phyloP scores from a whole-genome alignment of 2,113 vertebrate species.

The Pseudopodoces humilis region DNA sequence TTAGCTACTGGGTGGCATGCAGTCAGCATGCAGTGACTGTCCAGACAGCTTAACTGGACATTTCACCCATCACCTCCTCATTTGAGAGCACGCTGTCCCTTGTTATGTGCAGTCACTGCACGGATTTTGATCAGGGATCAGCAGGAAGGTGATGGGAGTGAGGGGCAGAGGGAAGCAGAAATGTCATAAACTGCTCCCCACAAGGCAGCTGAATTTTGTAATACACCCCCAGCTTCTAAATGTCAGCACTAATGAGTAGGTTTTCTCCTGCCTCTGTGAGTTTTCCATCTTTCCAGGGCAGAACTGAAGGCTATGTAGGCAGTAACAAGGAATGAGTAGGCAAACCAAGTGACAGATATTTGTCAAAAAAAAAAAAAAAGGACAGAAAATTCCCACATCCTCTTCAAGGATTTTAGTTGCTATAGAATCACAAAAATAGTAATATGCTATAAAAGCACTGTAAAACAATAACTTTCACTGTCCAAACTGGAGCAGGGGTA shows the following conservation, averaged over 20 bases:
- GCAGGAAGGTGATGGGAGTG: neutral
- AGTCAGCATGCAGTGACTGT: fast-evolving
- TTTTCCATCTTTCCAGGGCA: neutral
- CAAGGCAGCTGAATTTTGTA: neutral
- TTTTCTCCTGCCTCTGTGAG: neutral
- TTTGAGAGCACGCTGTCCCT: neutral
- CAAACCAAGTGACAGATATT: constrained; percentile 52
- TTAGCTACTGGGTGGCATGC: fast-evolving
- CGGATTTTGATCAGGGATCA: neutral
- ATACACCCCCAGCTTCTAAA: constrained; percentile 39
- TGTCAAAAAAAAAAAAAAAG: neutral
- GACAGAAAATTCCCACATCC: constrained; percentile 15
- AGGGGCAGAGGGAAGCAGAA: neutral
- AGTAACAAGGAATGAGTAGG: constrained; percentile 29
- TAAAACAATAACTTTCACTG: neutral
- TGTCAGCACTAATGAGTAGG: neutral
- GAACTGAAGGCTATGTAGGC: constrained; percentile 9
- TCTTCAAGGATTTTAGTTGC: constrained; percentile 3
- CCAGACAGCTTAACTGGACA: neutral
- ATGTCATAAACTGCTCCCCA: neutral
- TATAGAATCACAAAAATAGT: constrained; percentile 6
- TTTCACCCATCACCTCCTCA: neutral
- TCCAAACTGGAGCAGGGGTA: neutral
- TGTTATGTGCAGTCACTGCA: neutral
- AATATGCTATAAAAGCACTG: neutral